These are phyloP conservation scores for Andrena flavipes DNA, from an alignment of 2,888 invertebrate species.

Conservation along the genomic window DNA sequence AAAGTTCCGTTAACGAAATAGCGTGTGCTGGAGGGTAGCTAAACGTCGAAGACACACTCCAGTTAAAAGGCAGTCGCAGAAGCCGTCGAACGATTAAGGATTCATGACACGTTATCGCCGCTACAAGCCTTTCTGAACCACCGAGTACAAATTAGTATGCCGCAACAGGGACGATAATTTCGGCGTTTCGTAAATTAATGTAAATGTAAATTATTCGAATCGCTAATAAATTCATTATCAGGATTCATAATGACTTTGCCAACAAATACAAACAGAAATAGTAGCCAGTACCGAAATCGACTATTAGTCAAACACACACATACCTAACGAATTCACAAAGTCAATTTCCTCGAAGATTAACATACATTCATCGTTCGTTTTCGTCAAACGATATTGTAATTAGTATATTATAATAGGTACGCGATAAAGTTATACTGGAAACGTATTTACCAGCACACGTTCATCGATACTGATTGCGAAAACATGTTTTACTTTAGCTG, in stretches of 20 bases:
- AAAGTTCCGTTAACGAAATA: neutral
- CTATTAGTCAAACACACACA: no score
- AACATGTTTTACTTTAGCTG: no score
- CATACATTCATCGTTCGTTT: no score
- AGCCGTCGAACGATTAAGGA: neutral
- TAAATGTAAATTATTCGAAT: conserved; percentile 2
- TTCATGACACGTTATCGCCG: neutral
- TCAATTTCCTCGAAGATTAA: no score
- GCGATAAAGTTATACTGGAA: no score
- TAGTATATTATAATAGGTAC: no score
- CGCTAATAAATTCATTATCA: conserved; percentile 12
- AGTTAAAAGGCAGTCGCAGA: neutral
- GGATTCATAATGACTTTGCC: neutral
- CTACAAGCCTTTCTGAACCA: neutral
- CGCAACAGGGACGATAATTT: conserved; percentile 1
- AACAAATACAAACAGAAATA: no score
- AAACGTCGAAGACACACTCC: neutral
- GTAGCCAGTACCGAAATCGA: no score
- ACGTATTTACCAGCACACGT: no score
- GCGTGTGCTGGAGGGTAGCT: neutral
- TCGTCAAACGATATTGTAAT: no score
- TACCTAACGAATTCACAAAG: no score
- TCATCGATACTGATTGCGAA: no score
- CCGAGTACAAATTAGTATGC: neutral
- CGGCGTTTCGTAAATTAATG: conserved; percentile 7